Base-by-base conservation (phyloP, 2,888 invertebrate species). In the Taenaris catops region DNA sequence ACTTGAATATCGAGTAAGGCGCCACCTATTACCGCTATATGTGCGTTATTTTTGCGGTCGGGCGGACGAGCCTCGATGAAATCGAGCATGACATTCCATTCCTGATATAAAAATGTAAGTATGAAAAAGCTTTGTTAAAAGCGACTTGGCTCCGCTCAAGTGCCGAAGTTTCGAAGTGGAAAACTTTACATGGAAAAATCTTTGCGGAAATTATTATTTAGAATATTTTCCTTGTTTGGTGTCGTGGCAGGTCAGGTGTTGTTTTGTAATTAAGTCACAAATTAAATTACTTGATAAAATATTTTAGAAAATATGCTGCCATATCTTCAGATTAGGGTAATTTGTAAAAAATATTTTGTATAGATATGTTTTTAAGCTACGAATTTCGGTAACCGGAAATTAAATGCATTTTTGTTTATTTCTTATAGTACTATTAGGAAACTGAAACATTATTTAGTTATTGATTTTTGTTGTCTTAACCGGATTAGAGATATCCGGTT, bases 61-160 rank as follows among this genome's bases (percentile, higher is more conserved):
- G 75, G 71, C 72, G 74, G 70, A 60, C 71, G 76, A 62, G 65
- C 64, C 68, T 63, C 75, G 73, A 67, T 71, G 74, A 73, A 79
- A 76, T 83, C 71, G 78, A 83, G 71, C 83, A 76, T 81, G 81
- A 78, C 83, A 74, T 72, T 74, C 80, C 78, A 76, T 79, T 80
- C 71, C 70, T 69, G 79, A 81, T 79, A 80, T 81, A 84, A 86
- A 84, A 84, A 80, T 78, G 75, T 74, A 74, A 75, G 74, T 78
- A 84, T 81, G 76, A 83, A 84, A 83, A 79, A 80, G 76, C 83
- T 84, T 84, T 84, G 84, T 83, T 81, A 78, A 84, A 76, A 79
- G 80, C 76, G 76, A 68, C 75, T 75, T 67, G 72, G 75, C 78
- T 78, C 73, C 75, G 71, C 66, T 69, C 75, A 79, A 84, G 83